Evolutionary conservation across 2,888 invertebrate species (phyloP), one percentile per base, ranked within the genome.

Genomic region (Nebria brevicollis): DNA sequence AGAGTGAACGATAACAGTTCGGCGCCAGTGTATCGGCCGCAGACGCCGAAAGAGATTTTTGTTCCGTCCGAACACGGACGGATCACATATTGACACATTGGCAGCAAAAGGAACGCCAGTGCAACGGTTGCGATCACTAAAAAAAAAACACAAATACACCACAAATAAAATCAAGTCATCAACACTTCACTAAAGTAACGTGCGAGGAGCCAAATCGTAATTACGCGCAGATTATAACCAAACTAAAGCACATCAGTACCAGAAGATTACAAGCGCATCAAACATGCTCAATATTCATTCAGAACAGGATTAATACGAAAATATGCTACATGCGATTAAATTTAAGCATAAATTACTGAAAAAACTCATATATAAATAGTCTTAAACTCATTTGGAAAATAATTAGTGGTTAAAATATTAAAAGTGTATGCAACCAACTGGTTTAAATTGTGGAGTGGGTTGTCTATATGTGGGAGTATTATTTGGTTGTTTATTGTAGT

Each of bases 31-130:
- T 97, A 98, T 84, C 98, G 93, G 66, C 98, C 98, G 91, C 98
- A 98, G 84, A 96, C 91, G 73, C 96, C 96, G 88, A 97, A 96
- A 25, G 96, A 96, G 87, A 96, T 96, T 88, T 96, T 94, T 87
- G 94, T 95, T 83, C 94, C 94, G 87, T 94, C 95, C 66, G 95
- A 94, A 89, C 96, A 96, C 76, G 94, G 96, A 86, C 95, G 92
- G 87, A 95, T 94, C 84, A 98, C 93, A 90, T 98, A 98, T 92
- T 98, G 98, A 91, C 98, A 98, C 95, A 98, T 97, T 83, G 98
- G 98, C 88, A 98, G 93, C 86, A 98, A 92, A 79, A 98, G 93
- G 90, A 98, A 98, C 86, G 98, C 98, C 88, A 98, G 92, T 85
- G 98, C 98, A 85, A 98, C 97, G 78, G 98, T 98, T 85, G 98